Base-by-base conservation (phyloP, 1,140 invertebrate genomes). In the Micrasema minimum region DNA sequence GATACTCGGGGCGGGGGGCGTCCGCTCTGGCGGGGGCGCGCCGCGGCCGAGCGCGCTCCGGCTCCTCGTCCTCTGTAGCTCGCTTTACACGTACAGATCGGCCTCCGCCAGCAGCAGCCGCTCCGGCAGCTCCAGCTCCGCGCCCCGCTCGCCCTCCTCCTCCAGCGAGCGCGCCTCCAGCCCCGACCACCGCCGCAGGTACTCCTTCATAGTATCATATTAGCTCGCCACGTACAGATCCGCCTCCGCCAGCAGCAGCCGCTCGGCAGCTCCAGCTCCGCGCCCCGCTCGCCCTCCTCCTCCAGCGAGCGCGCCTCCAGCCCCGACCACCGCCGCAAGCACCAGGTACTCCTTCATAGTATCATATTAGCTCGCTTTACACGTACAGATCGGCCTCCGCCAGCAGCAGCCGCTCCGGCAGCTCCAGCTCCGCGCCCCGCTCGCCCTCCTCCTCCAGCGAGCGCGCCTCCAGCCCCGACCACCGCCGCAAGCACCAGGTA, bases 31-130 rank as follows among this genome's bases (percentile, higher is more conserved):
- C 57, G 51, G 50, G 22, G 43, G 23, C 53, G 38, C 31, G 57
- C 12, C 77, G 76, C 82, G 84, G 79, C 82, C 82, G 84, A 61
- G 80, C 81, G 48, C 86, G 86, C 79, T 86, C 85, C 26, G 80
- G 85, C 77, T 86, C 81, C 70, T 81, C 80, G 16, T 76, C 82
- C 67, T n/a, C n/a, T n/a, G n/a, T n/a, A n/a, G n/a, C n/a, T n/a
- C n/a, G n/a, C n/a, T n/a, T n/a, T n/a, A n/a, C n/a, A n/a, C n/a
- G n/a, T n/a, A n/a, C n/a, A n/a, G n/a, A n/a, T n/a, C n/a, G n/a
- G n/a, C n/a, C n/a, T 85, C 85, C 68, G 81, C 79, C 26, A 82
- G 78, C 35, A 75, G 71, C 59, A 82, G 85, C 76, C 80, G 81
- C 35, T 85, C 81, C 48, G 81, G 79, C 69, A 77, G 77, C 72